Percentiles rank a stretch among this genome's conserved stretches.
These are phyloP conservation scores for Deilephila porcellus DNA, from an alignment of 2,888 invertebrate species.

Conservation along the genomic window DNA sequence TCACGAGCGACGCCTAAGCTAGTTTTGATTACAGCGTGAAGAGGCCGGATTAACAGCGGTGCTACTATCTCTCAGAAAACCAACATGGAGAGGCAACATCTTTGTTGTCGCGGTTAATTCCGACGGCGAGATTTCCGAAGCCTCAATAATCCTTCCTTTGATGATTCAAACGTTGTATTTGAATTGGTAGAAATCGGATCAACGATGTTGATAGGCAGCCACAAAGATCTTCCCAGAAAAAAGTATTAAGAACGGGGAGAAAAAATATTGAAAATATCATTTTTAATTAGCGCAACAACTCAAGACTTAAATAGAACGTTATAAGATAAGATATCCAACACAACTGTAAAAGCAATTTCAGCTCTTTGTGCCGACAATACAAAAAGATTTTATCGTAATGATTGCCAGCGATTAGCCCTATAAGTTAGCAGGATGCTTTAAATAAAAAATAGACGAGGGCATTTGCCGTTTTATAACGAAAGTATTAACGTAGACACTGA, in stretches of 20 bases:
- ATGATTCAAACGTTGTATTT: not conserved
- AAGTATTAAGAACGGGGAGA: not conserved
- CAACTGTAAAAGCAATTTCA: conserved; percentile 58
- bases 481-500: not conserved
- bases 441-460: conserved; percentile 40
- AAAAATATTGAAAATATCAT: conserved; percentile 24
- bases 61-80: too few species aligned
- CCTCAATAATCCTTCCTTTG: too few species aligned
- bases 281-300: conserved; percentile 47
- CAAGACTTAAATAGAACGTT: conserved; percentile 46
- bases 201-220: not conserved
- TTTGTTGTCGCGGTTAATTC: too few species aligned
- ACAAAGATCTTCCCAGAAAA: not conserved
- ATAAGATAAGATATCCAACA: conserved; percentile 51
- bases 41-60: too few species aligned
- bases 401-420: conserved; percentile 57
- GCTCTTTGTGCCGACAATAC: conserved; percentile 60
- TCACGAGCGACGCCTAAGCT: too few species aligned
- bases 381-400: conserved; percentile 64
- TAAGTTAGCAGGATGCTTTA: conserved; percentile 50
- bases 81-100: too few species aligned
- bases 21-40: too few species aligned
- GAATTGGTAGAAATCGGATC: not conserved
- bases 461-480: not conserved
- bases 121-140: too few species aligned